Evolutionary conservation across 2,888 invertebrate species (phyloP), one percentile per base, ranked within the genome.

Genomic region (Nematopogon swammerdamellus): DNA sequence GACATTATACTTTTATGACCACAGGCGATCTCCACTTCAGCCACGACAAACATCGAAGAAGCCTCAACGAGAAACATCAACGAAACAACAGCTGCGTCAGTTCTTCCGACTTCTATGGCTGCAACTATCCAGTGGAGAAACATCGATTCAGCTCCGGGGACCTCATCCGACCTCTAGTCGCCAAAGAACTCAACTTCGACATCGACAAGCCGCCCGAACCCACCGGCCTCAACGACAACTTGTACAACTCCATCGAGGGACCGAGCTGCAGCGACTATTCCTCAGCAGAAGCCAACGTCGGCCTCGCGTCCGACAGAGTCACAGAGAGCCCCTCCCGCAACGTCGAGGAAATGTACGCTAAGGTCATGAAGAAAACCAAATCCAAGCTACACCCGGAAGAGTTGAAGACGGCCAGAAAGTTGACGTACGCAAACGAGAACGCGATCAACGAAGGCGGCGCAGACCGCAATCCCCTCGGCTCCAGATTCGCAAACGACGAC

Each of bases 291-390:
- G 63, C 68, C 5, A 68, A 68, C 54, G 62, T 59, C 29, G 70
- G 62, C 60, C 58, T 62, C 46, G 65, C 60, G 50, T 66, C 65
- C 47, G 77, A 70, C 57, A 72, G 72, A 62, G 69, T 64, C 59
- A 75, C 65, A 51, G 84, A 76, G 45, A 85, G 85, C 61, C 85
- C 85, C 1, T 80, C 83, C 18, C 83, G 86, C 55, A 89, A 89
- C 57, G 72, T 92, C n/a, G 93, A 93, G 59, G 92, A 92, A 60
- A 90, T 94, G 87, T 94, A 94, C 66, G 93, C 93, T 2, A 94
- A 93, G 76, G 93, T 93, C 18, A 83, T 85, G 62, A 91, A 91
- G 63, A 87, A 85, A 64, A 75, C 82, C 53, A 87, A 86, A 71
- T 74, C 57, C 44, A 68, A 65, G 61, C 64, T 58, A 64, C 77